Conservation (phyloP, 2,888 invertebrate species). For the Cephonodes hylas region DNA sequence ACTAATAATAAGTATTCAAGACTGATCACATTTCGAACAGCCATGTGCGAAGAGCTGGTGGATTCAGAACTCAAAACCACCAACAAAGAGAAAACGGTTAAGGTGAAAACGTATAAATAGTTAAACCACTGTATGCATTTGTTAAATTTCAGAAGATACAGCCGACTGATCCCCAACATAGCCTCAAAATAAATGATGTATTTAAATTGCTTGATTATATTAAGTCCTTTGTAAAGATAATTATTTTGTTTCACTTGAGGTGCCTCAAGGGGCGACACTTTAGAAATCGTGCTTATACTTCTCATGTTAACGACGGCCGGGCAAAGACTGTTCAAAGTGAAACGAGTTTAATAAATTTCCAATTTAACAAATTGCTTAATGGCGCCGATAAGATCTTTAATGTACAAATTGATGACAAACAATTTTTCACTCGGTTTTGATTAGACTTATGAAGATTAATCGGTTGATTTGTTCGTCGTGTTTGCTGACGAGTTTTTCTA, state of each 20-base stretch:
- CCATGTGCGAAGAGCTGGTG: slow-evolving; percentile 30
- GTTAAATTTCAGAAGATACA: slow-evolving; percentile 37
- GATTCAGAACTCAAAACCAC: slow-evolving; percentile 22
- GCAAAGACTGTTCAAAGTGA: not conserved
- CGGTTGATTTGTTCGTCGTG: not conserved
- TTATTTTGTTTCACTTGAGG: slow-evolving; percentile 30
- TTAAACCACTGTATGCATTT: slow-evolving; percentile 26
- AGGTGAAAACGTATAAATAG: slow-evolving; percentile 28
- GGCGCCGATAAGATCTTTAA: slow-evolving; percentile 26
- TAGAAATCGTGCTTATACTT: slow-evolving; percentile 32
- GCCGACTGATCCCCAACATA: slow-evolving; percentile 43
- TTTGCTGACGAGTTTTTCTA: not conserved
- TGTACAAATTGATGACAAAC: slow-evolving; percentile 19
- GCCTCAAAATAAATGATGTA: slow-evolving; percentile 32
- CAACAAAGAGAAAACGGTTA: slow-evolving; percentile 23
- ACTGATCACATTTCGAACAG: slow-evolving; percentile 38
- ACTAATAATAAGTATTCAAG: slow-evolving; percentile 45
- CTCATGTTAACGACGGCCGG: slow-evolving; percentile 18
- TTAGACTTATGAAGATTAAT: not conserved
- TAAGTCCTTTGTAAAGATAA: slow-evolving; percentile 22
- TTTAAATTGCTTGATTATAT: slow-evolving; percentile 32
- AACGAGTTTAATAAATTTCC: not conserved
- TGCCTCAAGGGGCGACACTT: slow-evolving; percentile 36
- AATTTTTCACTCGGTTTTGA: not conserved
- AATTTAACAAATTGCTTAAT: slow-evolving; percentile 13